phyloP scores from a whole-genome alignment of 2,888 invertebrate genomes.

The Azorinus chamasolen region DNA sequence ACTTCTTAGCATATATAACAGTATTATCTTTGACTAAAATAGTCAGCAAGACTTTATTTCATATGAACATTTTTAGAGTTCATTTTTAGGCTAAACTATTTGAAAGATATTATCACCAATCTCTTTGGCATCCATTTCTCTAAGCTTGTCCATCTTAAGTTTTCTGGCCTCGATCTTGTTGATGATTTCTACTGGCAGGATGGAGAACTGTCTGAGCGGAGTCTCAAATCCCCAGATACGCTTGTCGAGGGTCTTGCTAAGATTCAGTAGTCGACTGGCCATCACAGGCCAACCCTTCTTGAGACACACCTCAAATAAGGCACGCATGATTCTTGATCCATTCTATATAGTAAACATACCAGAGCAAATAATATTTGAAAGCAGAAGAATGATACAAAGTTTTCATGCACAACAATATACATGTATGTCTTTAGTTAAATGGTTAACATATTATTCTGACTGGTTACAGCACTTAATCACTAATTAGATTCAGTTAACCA shows the following conservation, averaged over 20 bases:
- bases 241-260: constrained; percentile 97
- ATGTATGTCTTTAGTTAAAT: too few relatives aligned
- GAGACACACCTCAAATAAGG: constrained; percentile 97
- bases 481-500: too few relatives aligned
- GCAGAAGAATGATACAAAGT: neutral
- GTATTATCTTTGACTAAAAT: neutral
- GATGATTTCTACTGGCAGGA: constrained; percentile 91
- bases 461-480: too few relatives aligned
- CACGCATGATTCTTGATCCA: constrained; percentile 95
- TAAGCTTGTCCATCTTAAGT: constrained; percentile 91
- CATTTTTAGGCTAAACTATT: too few relatives aligned
- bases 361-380: neutral
- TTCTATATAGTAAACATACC: constrained; percentile 89
- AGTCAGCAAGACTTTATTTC: too few relatives aligned
- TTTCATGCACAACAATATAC: neutral
- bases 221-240: constrained; percentile 96
- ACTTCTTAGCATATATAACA: neutral
- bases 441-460: too few relatives aligned
- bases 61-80: too few relatives aligned
- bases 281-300: constrained; percentile 96
- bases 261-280: constrained; percentile 93
- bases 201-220: constrained; percentile 92
- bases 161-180: constrained; percentile 93
- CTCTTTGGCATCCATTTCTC: constrained; percentile 95
- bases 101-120: constrained; percentile 91